Evolutionary conservation across 2,797 vertebrate species (phyloP).

Genomic region (Cheirogaleus major): DNA sequence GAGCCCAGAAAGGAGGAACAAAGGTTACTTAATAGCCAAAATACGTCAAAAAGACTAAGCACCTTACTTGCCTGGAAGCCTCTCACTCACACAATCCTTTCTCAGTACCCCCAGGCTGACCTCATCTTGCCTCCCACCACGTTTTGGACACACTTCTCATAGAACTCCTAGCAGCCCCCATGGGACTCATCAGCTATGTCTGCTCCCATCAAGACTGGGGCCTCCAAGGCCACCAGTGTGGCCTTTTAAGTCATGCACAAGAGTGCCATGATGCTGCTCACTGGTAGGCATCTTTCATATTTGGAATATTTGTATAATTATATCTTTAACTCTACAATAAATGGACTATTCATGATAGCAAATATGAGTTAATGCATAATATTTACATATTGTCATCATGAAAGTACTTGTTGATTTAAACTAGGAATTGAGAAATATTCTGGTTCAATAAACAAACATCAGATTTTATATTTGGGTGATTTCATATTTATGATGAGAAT

Average conservation of each 20-base stretch:
- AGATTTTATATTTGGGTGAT: neutral
- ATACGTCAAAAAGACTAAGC: neutral
- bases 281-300: neutral
- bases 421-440: constrained; percentile 17
- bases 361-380: neutral
- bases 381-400: neutral
- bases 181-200: neutral
- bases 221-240: neutral
- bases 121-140: neutral
- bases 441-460: neutral
- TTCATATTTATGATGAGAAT: neutral
- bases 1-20: neutral
- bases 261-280: neutral
- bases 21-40: neutral
- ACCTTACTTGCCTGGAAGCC: neutral
- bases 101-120: neutral
- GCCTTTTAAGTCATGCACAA: neutral
- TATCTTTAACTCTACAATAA: neutral
- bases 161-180: rapidly evolving
- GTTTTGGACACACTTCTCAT: rapidly evolving
- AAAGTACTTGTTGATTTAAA: constrained; percentile 9
- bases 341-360: neutral
- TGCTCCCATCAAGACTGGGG: neutral
- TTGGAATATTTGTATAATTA: neutral
- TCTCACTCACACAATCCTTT: neutral